Conservation (phyloP, 1,140 invertebrate species). For the Leptoteleia sp. region DNA sequence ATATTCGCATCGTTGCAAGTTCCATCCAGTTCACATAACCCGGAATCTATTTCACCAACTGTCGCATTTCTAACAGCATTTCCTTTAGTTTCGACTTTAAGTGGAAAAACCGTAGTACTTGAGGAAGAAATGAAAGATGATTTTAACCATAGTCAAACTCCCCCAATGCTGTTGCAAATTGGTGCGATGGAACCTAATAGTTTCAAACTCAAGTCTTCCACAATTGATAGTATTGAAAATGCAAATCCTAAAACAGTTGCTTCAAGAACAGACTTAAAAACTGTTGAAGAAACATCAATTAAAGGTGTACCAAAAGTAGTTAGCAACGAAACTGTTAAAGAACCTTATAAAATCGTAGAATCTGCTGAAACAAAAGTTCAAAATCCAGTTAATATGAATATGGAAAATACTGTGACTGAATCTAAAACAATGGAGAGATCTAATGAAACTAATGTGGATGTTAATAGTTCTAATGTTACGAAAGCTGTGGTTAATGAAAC, state of each 20-base stretch:
- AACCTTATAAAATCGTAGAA: conserved; percentile 76
- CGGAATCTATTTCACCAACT: conserved; percentile 87
- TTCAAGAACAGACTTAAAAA: conserved; percentile 29
- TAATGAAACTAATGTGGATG: conserved; percentile 10
- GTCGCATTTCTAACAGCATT: conserved; percentile 89
- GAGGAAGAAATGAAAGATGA: conserved; percentile 82
- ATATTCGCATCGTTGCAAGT: conserved; percentile 86
- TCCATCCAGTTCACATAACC: conserved; percentile 83
- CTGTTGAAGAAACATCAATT: conserved; percentile 20
- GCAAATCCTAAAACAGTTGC: conserved; percentile 19
- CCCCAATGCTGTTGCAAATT: conserved; percentile 84
- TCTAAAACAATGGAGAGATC: conserved; percentile 17
- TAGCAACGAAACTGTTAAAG: conserved; percentile 74
- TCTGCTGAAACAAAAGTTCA: conserved; percentile 33
- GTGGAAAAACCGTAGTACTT: conserved; percentile 83
- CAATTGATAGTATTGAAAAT: conserved; percentile 30
- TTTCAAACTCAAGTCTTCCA: conserved; percentile 75
- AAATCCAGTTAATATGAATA: conserved; percentile 34
- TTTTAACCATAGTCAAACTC: conserved; percentile 82
- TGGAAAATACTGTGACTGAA: conserved; percentile 15
- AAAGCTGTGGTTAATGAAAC: conserved; percentile 45
- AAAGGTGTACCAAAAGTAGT: conserved; percentile 76
- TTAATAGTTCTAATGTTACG: conserved; percentile 8
- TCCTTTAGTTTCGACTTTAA: conserved; percentile 85
- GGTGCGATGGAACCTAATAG: conserved; percentile 83